Conservation (phyloP, 2,888 invertebrate genomes). For the Theristus sp. region DNA sequence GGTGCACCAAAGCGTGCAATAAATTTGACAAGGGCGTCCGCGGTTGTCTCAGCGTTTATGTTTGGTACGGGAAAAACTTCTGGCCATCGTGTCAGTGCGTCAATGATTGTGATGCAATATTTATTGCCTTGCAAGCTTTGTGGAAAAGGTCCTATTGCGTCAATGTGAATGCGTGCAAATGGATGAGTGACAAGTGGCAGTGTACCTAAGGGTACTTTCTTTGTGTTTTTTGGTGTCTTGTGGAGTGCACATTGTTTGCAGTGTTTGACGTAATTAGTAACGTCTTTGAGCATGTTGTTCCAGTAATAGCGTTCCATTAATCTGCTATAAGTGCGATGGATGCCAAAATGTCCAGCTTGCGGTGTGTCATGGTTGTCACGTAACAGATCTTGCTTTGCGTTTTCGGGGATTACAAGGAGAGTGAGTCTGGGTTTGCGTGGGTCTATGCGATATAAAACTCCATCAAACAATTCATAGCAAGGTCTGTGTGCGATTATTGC, state of each 20-base stretch:
- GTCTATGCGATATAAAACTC: background rate
- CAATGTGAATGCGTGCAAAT: background rate
- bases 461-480: background rate
- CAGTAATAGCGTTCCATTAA: background rate
- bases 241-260: background rate
- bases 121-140: too few species aligned
- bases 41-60: background rate
- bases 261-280: background rate
- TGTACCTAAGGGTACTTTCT: background rate
- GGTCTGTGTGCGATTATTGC: background rate
- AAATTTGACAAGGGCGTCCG: background rate
- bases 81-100: background rate
- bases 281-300: background rate
- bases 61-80: background rate
- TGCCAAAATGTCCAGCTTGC: too few species aligned
- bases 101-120: background rate
- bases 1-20: background rate
- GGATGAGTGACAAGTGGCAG: background rate
- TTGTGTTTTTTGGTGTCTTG: background rate
- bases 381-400: too few species aligned
- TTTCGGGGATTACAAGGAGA: too few species aligned
- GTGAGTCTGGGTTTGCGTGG: too few species aligned
- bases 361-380: too few species aligned
- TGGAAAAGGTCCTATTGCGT: background rate
- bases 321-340: too few species aligned